Conservation (phyloP, 1,140 invertebrate genomes). For the Leptinotarsa lineolata region DNA sequence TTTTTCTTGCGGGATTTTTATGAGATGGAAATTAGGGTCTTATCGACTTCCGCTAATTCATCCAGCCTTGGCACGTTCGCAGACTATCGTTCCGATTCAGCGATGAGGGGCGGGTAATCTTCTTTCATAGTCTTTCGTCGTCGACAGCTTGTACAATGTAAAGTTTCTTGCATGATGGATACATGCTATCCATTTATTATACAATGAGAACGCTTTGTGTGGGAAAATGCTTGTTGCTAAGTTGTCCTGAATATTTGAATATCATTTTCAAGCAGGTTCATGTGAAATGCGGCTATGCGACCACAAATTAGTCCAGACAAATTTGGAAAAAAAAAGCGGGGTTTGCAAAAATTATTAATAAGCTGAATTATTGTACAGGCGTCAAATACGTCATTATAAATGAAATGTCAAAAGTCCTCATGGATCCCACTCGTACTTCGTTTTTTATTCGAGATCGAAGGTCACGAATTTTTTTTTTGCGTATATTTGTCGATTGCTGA, state of each 20-base stretch:
- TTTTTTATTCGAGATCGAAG: too few species aligned
- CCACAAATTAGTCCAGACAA: too few species aligned
- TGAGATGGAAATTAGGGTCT: not conserved
- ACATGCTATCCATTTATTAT: not conserved
- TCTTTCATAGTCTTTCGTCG: not conserved
- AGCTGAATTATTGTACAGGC: too few species aligned
- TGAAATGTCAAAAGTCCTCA: too few species aligned
- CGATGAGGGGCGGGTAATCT: not conserved
- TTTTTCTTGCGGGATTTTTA: not conserved
- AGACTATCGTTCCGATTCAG: not conserved
- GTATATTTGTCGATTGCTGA: too few species aligned
- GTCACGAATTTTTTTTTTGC: too few species aligned
- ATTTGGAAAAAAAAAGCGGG: too few species aligned
- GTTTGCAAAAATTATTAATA: too few species aligned
- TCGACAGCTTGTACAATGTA: not conserved
- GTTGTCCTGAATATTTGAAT: not conserved
- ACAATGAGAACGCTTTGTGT: not conserved
- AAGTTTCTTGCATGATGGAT: not conserved
- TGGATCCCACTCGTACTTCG: too few species aligned
- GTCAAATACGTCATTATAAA: too few species aligned
- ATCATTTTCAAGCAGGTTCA: too few species aligned
- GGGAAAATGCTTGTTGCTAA: not conserved
- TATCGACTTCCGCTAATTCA: not conserved
- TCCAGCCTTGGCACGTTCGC: constrained; percentile 1
- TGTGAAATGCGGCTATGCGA: too few species aligned